Conservation (phyloP, 2,888 invertebrate genomes). For the Cerceris ruficornis region DNA sequence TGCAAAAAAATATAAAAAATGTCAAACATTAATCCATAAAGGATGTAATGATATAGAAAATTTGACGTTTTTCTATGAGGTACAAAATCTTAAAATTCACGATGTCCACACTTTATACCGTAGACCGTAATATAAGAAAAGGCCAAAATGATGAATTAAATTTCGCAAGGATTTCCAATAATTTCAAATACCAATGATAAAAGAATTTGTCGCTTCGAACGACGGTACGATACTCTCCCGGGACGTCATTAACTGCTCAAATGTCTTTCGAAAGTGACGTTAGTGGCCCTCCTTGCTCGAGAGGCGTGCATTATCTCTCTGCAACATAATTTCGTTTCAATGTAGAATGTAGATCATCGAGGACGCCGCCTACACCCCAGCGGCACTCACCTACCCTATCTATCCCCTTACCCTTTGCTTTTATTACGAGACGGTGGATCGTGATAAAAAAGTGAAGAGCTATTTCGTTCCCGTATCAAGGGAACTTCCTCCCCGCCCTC, state of each 20-base stretch:
- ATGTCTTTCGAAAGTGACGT: constrained; percentile 60
- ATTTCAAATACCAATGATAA: constrained; percentile 32
- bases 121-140: too few species aligned
- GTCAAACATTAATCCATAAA: too few species aligned
- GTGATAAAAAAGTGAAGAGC: constrained; percentile 58
- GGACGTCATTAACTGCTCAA: constrained; percentile 60
- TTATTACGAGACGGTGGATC: constrained; percentile 60
- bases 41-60: too few species aligned
- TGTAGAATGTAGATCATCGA: constrained; percentile 68
- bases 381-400: constrained; percentile 43
- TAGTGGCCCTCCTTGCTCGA: constrained; percentile 36
- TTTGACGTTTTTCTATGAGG: too few species aligned
- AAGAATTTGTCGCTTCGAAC: constrained; percentile 30
- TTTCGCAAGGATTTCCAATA: background rate
- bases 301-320: constrained; percentile 63
- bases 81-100: too few species aligned
- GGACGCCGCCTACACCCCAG: constrained; percentile 30
- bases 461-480: constrained; percentile 60
- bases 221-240: constrained; percentile 30
- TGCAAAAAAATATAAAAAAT: too few species aligned
- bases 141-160: background rate
- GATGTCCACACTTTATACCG: too few species aligned
- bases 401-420: constrained; percentile 50
- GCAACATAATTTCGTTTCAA: constrained; percentile 66
- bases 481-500: constrained; percentile 29